Base-by-base conservation (phyloP, 2,113 vertebrate species). In the Holacanthus passer region DNA sequence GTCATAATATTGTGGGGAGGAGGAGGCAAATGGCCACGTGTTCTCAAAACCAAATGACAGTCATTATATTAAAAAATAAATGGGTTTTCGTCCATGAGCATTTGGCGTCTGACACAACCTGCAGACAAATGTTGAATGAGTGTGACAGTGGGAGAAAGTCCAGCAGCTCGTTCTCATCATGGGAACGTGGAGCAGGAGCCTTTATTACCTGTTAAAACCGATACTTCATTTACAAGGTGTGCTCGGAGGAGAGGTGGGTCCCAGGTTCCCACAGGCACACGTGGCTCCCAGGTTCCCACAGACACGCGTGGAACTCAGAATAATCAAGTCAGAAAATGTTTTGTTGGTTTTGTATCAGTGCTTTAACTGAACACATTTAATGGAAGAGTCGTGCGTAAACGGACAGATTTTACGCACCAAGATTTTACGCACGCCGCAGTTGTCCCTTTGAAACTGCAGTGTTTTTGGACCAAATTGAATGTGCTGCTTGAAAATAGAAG, bases 121-220 rank as follows among this genome's bases (percentile, higher is more conserved):
- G 39, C 52, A 58, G 79, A 74, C 82, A 82, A 20, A 86, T 27
- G 83, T 5, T 32, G 56, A 29, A 1, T 29, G 31, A 0, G 85
- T 86, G 90, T 81, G 70, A 79, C 32, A 31, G 76, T 87, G 85
- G 79, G 89, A 90, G 32, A 48, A 50, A 1, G 64, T 52, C 63
- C 27, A 37, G 22, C 60, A 22, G 73, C 65, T 69, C 69, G 7
- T 83, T 84, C 3, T 66, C 70, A 62, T 74, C 69, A 7, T 43
- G 66, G 86, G 79, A 60, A 53, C 62, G 71, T 60, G 82, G 74
- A 79, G 56, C 75, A 50, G 39, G 52, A 73, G 35, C 56, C 58
- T 92, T 90, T 89, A 91, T 81, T 84, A 81, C 83, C 73, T 88
- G 89, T 73, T 78, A 88, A 77, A 88, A 69, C 0, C 27, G 32